A percentile compares a stretch with the other conserved stretches of the same genome.
phyloP scores from a whole-genome alignment of 2,797 vertebrate genomes.

The Notolepis coatsorum region DNA sequence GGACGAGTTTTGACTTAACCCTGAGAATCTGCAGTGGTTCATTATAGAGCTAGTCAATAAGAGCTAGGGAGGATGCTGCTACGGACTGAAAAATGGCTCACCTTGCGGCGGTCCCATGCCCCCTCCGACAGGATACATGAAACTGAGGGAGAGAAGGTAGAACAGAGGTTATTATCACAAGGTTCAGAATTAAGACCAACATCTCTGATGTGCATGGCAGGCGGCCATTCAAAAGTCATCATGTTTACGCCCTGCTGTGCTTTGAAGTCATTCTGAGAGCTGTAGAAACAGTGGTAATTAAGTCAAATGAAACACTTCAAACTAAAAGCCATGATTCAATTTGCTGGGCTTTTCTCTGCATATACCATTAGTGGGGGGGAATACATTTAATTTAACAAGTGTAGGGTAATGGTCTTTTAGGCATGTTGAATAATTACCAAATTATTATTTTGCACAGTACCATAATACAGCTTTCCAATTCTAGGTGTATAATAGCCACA shows the following conservation, averaged over 20 bases:
- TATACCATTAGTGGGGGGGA: too few species aligned
- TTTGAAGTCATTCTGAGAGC: not conserved
- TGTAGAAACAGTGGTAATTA: not conserved
- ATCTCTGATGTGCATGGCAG: not conserved
- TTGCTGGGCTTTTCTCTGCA: too few species aligned
- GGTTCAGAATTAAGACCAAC: not conserved
- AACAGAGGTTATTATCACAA: slow-evolving; percentile 29
- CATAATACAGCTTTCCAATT: too few species aligned
- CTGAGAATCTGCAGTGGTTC: too few species aligned
- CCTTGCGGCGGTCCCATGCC: slow-evolving; percentile 93
- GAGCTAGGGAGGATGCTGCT: too few species aligned
- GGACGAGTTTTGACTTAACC: too few species aligned
- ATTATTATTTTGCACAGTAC: too few species aligned
- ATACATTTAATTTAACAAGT: too few species aligned
- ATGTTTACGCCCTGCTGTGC: not conserved
- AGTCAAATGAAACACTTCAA: not conserved
- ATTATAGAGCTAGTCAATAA: too few species aligned
- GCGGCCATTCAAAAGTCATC: not conserved
- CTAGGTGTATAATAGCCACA: too few species aligned
- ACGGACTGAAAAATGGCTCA: slow-evolving; percentile 67
- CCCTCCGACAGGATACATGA: slow-evolving; percentile 93
- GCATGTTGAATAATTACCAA: too few species aligned
- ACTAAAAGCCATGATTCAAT: not conserved
- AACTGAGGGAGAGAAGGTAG: slow-evolving; percentile 77
- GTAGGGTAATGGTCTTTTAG: too few species aligned